Base-by-base conservation (phyloP, 2,113 vertebrate species). In the Calyptommatus sinebrachiatus region DNA sequence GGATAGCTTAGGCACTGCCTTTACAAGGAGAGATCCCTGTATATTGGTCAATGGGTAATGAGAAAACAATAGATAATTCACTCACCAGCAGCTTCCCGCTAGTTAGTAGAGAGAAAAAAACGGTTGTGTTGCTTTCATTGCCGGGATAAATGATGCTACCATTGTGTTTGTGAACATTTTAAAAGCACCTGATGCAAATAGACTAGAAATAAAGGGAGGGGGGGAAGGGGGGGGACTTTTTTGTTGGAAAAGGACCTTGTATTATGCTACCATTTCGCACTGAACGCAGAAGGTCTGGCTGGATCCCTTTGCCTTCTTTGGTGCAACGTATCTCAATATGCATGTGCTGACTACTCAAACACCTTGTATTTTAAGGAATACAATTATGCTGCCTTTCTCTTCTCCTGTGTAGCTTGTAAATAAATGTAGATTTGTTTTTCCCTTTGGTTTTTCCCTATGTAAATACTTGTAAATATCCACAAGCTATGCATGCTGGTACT, bases 401-500 rank as follows among this genome's bases (percentile, higher is more conserved):
- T 96, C 93, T 93, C 92, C 94, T 93, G 79, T 89, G 93, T 95
- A 96, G 95, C 95, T 94, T 97, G 97, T 97, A 97, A 96, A 97
- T 97, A 95, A 93, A 90, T 94, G 94, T 96, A 95, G 94, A 94
- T 93, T 92, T 88, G 86, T 87, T 91, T 95, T 92, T 95, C 95
- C 90, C 93, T 62, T 93, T 92, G 90, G 93, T 62, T 93, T 92
- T 83, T 89, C 79, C 89, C 77, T 93, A 86, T 99, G 97, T 99
- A 98, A 97, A 99, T 98, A 98, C 89, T 92, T 98, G 97, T 99
- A 98, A 97, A 99, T 98, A 97, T 89, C 91, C 94, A 95, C 94
- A 94, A 96, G 90, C 97, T 97, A 96, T 97, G 98, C 97, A 99
- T 99, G 97, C 93, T 96, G 95, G 96, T 95, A 96, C 94, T 96